Evolutionary conservation across 2,113 vertebrate species (phyloP).

Genomic region (Thalassarche chlororhynchos): DNA sequence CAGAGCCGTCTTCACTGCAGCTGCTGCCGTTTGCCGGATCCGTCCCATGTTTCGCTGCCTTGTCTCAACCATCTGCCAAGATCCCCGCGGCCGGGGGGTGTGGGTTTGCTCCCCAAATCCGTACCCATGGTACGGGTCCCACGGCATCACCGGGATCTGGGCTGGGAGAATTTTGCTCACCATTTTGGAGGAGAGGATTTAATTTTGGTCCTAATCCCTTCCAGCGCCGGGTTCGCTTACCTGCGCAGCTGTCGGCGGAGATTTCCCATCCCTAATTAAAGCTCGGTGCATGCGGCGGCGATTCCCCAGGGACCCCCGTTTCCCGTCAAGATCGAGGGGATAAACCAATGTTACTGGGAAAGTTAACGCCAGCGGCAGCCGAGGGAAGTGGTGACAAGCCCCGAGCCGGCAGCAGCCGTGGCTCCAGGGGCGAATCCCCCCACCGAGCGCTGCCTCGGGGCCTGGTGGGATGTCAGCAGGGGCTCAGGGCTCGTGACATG

Average conservation of each 20-base stretch:
- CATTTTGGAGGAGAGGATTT: fast-evolving
- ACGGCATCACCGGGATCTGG: fast-evolving
- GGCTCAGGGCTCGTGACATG: fast-evolving
- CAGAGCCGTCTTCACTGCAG: neutral
- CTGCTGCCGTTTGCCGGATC: neutral
- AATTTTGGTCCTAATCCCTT: neutral
- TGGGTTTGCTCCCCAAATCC: neutral
- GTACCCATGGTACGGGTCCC: fast-evolving
- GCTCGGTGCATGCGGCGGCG: neutral
- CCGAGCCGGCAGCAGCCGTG: neutral
- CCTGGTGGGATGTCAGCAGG: neutral
- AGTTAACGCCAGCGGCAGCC: neutral
- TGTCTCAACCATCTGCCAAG: neutral
- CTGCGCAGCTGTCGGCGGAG: neutral
- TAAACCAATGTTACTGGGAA: neutral
- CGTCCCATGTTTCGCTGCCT: fast-evolving
- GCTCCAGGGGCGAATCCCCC: neutral
- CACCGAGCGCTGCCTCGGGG: neutral
- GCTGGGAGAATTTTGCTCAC: neutral
- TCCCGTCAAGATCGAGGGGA: conserved; percentile 6
- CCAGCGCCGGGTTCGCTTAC: neutral
- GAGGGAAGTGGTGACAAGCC: neutral
- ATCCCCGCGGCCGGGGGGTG: neutral
- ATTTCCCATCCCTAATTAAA: conserved; percentile 47
- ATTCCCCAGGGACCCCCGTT: neutral